Base-by-base conservation (phyloP, 2,888 invertebrate genomes). In the Bhutanitis thaidina region DNA sequence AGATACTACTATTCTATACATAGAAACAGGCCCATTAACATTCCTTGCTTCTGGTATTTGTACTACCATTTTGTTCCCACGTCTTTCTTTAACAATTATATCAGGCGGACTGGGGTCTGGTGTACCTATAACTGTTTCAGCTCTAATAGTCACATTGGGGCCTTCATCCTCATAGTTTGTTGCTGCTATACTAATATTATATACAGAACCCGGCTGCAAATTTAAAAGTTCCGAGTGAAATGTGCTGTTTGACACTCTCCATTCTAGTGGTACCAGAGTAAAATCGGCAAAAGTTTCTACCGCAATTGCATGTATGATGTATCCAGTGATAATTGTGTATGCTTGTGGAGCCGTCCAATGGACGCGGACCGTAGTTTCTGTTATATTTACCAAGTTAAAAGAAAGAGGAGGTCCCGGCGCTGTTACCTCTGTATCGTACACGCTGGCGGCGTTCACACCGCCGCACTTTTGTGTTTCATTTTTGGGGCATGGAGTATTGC, bases 21-120 rank as follows among this genome's bases (percentile, higher is more conserved):
- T 91, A 12, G 91, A 92, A 0, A 97, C 90, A 0, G 97, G 97
- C 0, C 97, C 97, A 70, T 94, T 94, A 37, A 93, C 91, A 75
- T 96, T 95, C 44, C 83, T 89, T 0, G 94, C 93, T 56, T 93
- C 90, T 8, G 92, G 90, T 27, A 97, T 88, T 59, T 91, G 90
- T 4, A 97, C 90, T 0, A 90, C 90, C 67, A 96, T 92, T 46
- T 91, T 91, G 9, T 91, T 90, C 7, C 92, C 91, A 13, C 90
- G 91, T 53, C 91, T 90, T 40, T 91, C 91, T 9, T 93, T 61
- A 13, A 96, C 89, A 64, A 87, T 83, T 16, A 97, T 95, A 47
- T 91, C 89, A 0, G 88, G 85, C 1, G 97, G 97, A 51, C 91
- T 91, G 0, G 95, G 95, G 55, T 92, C 92, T 16, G 93, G 93